Evolutionary conservation across 2,797 vertebrate species (phyloP).

Genomic region (Neomorphus geoffroyi): DNA sequence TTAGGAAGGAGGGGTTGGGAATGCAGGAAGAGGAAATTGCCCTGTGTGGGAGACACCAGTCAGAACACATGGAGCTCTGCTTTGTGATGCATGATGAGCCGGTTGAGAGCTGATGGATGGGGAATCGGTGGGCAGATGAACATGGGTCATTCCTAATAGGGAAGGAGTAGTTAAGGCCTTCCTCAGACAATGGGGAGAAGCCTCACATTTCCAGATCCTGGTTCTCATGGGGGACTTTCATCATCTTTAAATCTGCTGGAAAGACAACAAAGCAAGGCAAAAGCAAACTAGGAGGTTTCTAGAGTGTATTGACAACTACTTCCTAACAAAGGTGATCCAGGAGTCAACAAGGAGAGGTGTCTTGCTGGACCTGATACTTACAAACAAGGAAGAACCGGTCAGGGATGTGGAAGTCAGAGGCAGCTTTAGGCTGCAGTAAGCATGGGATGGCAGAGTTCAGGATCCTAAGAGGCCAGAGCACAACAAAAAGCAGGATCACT

Average conservation of each 20-base stretch:
- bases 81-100: not conserved
- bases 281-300: not conserved
- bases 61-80: not conserved
- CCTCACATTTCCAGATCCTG: not conserved
- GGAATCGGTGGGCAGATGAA: not conserved
- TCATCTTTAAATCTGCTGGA: not conserved
- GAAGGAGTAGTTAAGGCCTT: not conserved
- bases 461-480: not conserved
- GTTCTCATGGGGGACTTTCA: not conserved
- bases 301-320: not conserved
- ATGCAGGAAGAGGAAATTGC: not conserved
- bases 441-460: not conserved
- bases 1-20: not conserved
- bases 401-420: not conserved
- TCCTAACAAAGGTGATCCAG: not conserved
- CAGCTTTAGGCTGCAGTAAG: not conserved
- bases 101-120: not conserved
- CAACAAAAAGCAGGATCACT: not conserved
- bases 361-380: not conserved
- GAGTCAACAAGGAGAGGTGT: not conserved
- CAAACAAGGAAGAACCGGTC: not conserved
- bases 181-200: not conserved
- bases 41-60: not conserved
- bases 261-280: not conserved
- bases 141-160: not conserved